Base-by-base conservation (phyloP, 2,888 invertebrate species). In the Thereva unica region DNA sequence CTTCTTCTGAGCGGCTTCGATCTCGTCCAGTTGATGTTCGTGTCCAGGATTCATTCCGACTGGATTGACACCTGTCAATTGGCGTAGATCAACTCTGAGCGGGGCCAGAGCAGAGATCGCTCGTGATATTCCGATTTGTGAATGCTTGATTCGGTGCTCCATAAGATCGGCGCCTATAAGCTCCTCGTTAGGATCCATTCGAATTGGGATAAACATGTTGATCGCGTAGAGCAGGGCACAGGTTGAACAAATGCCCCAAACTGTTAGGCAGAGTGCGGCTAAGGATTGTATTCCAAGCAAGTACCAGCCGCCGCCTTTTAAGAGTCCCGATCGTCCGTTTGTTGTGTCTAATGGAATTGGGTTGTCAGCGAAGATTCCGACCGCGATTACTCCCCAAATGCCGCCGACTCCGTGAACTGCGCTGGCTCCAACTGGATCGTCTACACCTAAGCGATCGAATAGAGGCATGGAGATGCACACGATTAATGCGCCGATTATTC, bases 301-400 rank as follows among this genome's bases (percentile, higher is more conserved):
- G 76, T 94, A 90, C 87, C 91, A 91, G 41, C 93, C 94, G 23
- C 96, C 95, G 38, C 95, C 91, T 83, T 91, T 90, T 68, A 91
- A 86, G 1, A 92, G 76, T 9, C 92, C 92, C 34, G 84, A 86
- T 73, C 91, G 84, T 8, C 91, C 91, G 64, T 85, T 86, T 0
- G 95, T 95, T 0, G 94, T 91, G 50, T 87, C 85, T 77, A 95
- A 83, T 0, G 95, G 91, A 65, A 86, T 81, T 0, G 95, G 95
- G 77, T 92, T 87, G 66, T 93, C 90, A 7, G 94, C 94, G 76
- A 96, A 95, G 0, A 96, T 82, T 0, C 96, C 95, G 1, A 95
- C 93, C 0, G 94, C 92, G 10, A 94, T 68, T 23, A 94, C 88
- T 7, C 95, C 89, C 89, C 89, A 89, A 63, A 89, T 83, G 0